Percentiles rank a stretch among this genome's conserved stretches.
Evolutionary conservation across 1,140 invertebrate genomes (phyloP).

Genomic region (Procambarus clarkii): DNA sequence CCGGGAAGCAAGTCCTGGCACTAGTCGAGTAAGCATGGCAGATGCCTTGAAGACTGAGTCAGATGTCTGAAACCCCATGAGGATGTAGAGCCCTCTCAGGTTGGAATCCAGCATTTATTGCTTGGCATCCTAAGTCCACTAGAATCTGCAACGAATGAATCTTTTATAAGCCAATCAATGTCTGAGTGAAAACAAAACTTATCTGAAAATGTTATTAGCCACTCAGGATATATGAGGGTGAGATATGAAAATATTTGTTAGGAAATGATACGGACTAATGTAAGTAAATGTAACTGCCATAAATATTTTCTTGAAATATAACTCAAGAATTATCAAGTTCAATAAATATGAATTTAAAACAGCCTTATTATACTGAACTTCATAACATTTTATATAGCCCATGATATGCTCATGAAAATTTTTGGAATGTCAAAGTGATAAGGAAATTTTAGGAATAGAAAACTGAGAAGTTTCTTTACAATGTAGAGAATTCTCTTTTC

Average conservation of each 20-base stretch:
- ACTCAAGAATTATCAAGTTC: constrained; percentile 1
- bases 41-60: constrained; percentile 53
- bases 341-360: constrained; percentile 3
- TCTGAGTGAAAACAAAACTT: constrained; percentile 10
- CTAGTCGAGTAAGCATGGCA: constrained; percentile 45
- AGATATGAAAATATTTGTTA: not conserved
- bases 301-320: constrained; percentile 7
- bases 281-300: constrained; percentile 22
- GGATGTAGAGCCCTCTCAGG: constrained; percentile 46
- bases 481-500: constrained; percentile 27
- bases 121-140: constrained; percentile 46
- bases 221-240: constrained; percentile 4
- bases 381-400: not conserved
- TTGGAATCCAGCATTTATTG: constrained; percentile 11
- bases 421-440: constrained; percentile 16
- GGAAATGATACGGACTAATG: constrained; percentile 11
- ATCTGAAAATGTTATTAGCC: constrained; percentile 20
- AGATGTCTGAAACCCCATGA: constrained; percentile 37
- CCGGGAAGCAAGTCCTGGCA: constrained; percentile 60
- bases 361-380: constrained; percentile 34
- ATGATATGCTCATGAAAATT: constrained; percentile 28
- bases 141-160: constrained; percentile 57
- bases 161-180: constrained; percentile 25
- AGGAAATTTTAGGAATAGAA: constrained; percentile 10
- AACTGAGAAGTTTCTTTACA: not conserved